Evolutionary conservation across 2,113 vertebrate genomes (phyloP), one percentile per base, ranked within the genome.

Genomic region (Larimichthys polyactis): DNA sequence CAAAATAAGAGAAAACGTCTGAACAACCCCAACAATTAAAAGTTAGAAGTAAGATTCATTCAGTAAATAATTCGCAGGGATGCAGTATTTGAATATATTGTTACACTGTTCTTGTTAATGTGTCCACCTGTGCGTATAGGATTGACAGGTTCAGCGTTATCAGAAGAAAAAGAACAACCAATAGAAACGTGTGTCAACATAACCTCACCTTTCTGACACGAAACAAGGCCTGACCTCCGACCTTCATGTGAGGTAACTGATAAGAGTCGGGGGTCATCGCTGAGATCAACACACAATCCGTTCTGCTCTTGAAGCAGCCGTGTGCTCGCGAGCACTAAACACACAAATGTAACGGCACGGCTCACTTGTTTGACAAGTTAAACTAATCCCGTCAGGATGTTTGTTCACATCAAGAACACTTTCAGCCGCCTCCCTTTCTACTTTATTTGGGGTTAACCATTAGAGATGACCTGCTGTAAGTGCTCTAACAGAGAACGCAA

Each of bases 301-400:
- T n/a, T 51, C n/a, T 40, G 22, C 55, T 65, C 48, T 80, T 66
- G 3, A 63, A 55, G 20, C 16, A 11, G 16, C 22, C 17, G 22
- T 51, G 76, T 40, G 27, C 51, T 43, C 27, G 32, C 48, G 68
- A 49, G 63, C 60, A 43, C 78, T 49, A 59, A 65, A 67, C 63
- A 55, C 71, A 76, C 75, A 70, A 48, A 29, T 5, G 3, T 49
- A 40, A 69, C 40, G 22, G 52, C 36, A 5, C 40, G 5, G 51
- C 29, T 44, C 62, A 12, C 51, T 63, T 71, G 70, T 79, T 82
- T 67, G 19, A 75, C 70, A 58, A 65, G 75, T 57, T 40, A 75
- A 87, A 75, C 68, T 83, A 78, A 90, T 82, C 73, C 64, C 52
- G 40, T 49, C 44, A 44, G 48, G 67, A 84, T 73, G 80, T 88